phyloP scores from a whole-genome alignment of 2,113 vertebrate genomes.

The Bagarius yarrelli region DNA sequence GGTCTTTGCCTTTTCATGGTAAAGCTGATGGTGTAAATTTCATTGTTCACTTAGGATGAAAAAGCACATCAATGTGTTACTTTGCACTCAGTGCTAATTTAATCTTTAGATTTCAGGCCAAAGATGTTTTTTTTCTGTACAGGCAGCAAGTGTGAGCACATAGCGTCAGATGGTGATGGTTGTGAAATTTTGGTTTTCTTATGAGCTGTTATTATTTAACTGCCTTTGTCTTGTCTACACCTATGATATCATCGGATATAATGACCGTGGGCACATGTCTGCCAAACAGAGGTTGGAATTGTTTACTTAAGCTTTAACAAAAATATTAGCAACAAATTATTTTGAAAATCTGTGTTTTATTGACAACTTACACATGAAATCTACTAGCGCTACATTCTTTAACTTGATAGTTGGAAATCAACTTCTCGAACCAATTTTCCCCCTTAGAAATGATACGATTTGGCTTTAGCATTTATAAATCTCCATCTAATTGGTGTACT shows the following conservation, averaged over 20 bases:
- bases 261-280: slow-evolving; percentile 26
- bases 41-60: not conserved
- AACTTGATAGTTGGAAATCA: no score
- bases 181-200: slow-evolving; percentile 47
- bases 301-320: slow-evolving; percentile 38
- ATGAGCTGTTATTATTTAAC: slow-evolving; percentile 41
- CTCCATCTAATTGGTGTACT: no score
- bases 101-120: slow-evolving; percentile 1
- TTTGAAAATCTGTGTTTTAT: no score
- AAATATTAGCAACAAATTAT: not conserved
- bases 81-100: not conserved
- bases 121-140: slow-evolving; percentile 30
- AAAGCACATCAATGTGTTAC: not conserved
- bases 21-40: slow-evolving; percentile 1
- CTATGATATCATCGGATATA: slow-evolving; percentile 38
- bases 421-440: no score
- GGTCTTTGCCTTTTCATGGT: slow-evolving; percentile 16
- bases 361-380: no score
- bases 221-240: slow-evolving; percentile 14
- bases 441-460: no score
- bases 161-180: slow-evolving; percentile 38
- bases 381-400: not conserved
- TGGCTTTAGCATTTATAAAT: no score
- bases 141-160: slow-evolving; percentile 16
- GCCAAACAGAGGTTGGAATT: slow-evolving; percentile 18